phyloP scores from a whole-genome alignment of 1,140 invertebrate species.

The Andricus grossulariae region DNA sequence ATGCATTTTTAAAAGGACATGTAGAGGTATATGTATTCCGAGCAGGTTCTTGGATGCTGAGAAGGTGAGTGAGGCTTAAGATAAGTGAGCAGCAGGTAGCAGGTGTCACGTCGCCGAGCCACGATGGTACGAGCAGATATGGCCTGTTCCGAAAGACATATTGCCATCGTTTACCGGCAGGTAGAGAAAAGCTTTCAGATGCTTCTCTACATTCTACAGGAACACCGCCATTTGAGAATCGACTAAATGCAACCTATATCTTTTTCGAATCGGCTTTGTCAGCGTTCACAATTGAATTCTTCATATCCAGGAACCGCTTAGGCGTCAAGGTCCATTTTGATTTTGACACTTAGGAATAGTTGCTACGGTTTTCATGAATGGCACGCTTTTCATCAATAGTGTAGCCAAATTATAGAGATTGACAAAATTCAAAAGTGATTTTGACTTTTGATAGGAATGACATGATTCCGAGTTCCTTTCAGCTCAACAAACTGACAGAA shows the following conservation, averaged over 20 bases:
- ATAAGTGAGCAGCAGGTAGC: slow-evolving; percentile 63
- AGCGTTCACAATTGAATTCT: slow-evolving; percentile 50
- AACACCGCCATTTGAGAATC: slow-evolving; percentile 40
- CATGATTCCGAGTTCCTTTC: no score
- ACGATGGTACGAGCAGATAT: slow-evolving; percentile 58
- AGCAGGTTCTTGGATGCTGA: slow-evolving; percentile 23
- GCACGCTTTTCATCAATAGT: no score
- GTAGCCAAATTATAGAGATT: no score
- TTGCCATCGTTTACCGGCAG: slow-evolving; percentile 53
- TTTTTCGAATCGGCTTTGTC: slow-evolving; percentile 50
- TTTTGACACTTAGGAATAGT: not conserved
- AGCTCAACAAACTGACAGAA: no score
- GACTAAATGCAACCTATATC: slow-evolving; percentile 49
- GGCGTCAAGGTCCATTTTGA: slow-evolving; percentile 25
- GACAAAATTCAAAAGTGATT: no score
- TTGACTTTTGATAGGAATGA: no score
- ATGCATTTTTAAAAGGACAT: slow-evolving; percentile 44
- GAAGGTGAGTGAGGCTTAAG: slow-evolving; percentile 23
- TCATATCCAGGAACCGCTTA: slow-evolving; percentile 37
- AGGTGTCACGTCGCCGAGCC: slow-evolving; percentile 62
- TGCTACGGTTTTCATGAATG: no score
- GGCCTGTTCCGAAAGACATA: slow-evolving; percentile 49
- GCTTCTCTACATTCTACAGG: slow-evolving; percentile 36
- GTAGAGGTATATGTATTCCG: slow-evolving; percentile 31
- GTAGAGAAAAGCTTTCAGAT: slow-evolving; percentile 52